Evolutionary conservation across 2,113 vertebrate species (phyloP), one percentile per base, ranked within the genome.

Genomic region (Tiliqua scincoides): DNA sequence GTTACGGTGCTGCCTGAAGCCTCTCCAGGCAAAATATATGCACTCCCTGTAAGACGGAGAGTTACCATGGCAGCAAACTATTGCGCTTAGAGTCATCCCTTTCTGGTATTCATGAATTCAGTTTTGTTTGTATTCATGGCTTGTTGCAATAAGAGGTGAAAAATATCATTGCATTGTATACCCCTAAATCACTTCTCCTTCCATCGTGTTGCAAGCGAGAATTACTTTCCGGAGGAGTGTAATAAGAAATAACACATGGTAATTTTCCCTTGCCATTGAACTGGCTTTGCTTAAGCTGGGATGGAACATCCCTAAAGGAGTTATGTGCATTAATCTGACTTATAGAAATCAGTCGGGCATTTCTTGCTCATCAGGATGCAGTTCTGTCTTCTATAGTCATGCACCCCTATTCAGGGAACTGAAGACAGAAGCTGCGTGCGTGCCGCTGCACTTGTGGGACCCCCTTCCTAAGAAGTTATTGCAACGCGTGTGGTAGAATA

Each of bases 31-130:
- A 87, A 74, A 87, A 84, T 17, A 61, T 91, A 65, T 20, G n/a
- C 2, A 3, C n/a, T 87, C 20, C 21, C 12, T 81, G 63, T 87
- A 79, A 86, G 83, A 87, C 32, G 65, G 0, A 54, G 83, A 63
- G 32, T 75, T 90, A 83, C 74, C 18, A 1, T 86, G 82, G 88
- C 62, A 71, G 71, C 68, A 74, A 73, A 82, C 75, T 79, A 1
- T 71, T 87, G 85, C 74, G 76, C n/a, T 85, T 83, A 85, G 77
- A 61, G 35, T 65, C n/a, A 89, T 89, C 90, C 11, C 40, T 48
- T 15, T 73, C 40, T 61, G 81, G 30, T 67, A 80, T 85, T 89
- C 17, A 54, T 86, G 83, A 68, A 62, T 37, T 15, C 2, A 1
- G 63, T 89, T 32, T 3, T 54, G 7, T 91, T 93, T 75, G 43